phyloP scores from a whole-genome alignment of 2,888 invertebrate genomes.

The Perizoma flavofasciatum region DNA sequence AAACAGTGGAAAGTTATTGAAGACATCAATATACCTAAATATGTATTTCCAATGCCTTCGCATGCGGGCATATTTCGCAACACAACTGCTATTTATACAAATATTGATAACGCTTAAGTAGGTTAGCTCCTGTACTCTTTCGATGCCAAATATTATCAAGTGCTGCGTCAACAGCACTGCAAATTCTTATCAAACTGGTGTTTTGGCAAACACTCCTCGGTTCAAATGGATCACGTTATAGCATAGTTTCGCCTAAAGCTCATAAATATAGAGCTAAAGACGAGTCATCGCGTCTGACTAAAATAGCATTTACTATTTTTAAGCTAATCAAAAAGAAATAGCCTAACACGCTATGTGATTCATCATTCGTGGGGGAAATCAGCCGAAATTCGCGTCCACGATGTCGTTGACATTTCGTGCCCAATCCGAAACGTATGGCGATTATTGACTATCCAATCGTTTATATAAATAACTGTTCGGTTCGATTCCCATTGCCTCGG shows the following conservation, averaged over 20 bases:
- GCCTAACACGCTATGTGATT: constrained; percentile 70
- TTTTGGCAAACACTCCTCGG: constrained; percentile 61
- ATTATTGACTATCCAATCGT: constrained; percentile 38
- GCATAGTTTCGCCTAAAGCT: constrained; percentile 61
- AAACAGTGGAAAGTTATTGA: constrained; percentile 24
- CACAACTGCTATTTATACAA: constrained; percentile 62
- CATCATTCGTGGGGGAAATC: constrained; percentile 67
- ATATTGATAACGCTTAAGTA: constrained; percentile 75
- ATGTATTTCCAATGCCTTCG: constrained; percentile 16
- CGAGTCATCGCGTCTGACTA: constrained; percentile 61
- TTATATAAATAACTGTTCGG: constrained; percentile 51
- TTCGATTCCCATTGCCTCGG: constrained; percentile 33
- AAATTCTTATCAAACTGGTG: constrained; percentile 70
- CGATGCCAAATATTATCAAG: constrained; percentile 78
- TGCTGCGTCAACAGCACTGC: constrained; percentile 67
- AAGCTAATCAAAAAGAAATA: constrained; percentile 64
- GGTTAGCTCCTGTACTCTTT: constrained; percentile 76
- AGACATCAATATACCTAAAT: constrained; percentile 20
- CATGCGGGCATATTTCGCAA: constrained; percentile 62
- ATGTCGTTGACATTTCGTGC: constrained; percentile 76
- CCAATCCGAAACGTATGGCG: constrained; percentile 50
- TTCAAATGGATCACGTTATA: constrained; percentile 72
- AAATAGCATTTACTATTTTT: constrained; percentile 62
- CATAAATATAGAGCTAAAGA: constrained; percentile 44
- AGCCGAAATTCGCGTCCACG: constrained; percentile 63